phyloP scores from a whole-genome alignment of 1,140 invertebrate species.

The Drosophila triauraria region DNA sequence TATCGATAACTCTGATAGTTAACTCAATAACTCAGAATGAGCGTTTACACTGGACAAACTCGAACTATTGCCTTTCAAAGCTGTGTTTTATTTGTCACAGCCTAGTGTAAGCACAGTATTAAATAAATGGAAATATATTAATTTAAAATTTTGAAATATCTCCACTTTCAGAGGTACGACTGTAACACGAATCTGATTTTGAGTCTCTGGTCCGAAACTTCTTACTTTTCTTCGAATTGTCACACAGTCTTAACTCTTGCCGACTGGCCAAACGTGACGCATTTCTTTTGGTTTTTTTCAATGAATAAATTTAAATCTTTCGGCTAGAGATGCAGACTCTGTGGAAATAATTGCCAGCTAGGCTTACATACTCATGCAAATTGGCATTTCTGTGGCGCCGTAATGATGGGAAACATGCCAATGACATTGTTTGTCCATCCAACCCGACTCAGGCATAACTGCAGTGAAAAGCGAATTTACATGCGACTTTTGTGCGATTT shows the following conservation, averaged over 20 bases:
- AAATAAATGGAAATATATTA: too few species aligned
- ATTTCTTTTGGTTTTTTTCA: slow-evolving; percentile 44
- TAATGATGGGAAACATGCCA: slow-evolving; percentile 78
- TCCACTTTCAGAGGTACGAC: neutral
- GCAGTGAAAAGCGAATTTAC: slow-evolving; percentile 63
- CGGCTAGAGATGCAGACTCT: slow-evolving; percentile 31
- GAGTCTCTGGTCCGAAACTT: slow-evolving; percentile 16
- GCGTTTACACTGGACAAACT: too few species aligned
- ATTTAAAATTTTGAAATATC: neutral
- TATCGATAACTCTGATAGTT: too few species aligned
- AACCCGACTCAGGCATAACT: slow-evolving; percentile 39
- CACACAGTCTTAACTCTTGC: slow-evolving; percentile 42
- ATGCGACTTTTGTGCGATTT: slow-evolving; percentile 54
- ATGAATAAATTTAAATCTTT: slow-evolving; percentile 38
- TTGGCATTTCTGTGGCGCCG: slow-evolving; percentile 52
- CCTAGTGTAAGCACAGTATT: too few species aligned
- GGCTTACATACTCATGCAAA: slow-evolving; percentile 59
- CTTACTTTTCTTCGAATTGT: slow-evolving; percentile 37
- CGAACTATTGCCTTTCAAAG: too few species aligned
- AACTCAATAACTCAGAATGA: too few species aligned
- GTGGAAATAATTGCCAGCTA: slow-evolving; percentile 41
- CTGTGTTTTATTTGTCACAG: too few species aligned
- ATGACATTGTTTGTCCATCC: slow-evolving; percentile 62
- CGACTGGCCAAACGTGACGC: slow-evolving; percentile 37
- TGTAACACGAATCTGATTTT: slow-evolving; percentile 14